Base-by-base conservation (phyloP, 2,113 vertebrate genomes). In the Numenius arquata region DNA sequence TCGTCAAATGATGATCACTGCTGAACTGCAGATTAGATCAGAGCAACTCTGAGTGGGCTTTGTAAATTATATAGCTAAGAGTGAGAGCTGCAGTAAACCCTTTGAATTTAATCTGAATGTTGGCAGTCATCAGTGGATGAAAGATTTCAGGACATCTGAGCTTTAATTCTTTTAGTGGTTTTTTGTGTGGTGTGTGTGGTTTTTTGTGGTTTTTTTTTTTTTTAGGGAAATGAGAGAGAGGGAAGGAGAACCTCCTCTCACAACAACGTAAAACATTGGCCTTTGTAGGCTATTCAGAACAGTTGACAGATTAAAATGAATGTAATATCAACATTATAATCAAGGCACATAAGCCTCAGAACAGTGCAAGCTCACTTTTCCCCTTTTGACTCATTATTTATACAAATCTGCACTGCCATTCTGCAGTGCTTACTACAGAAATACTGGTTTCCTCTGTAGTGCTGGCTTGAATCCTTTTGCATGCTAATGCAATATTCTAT, bases 21-120 rank as follows among this genome's bases (percentile, higher is more conserved):
- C 79, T 88, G 82, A 96, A 96, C 93, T 93, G 87, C 90, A 97
- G 96, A 97, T 97, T 95, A 96, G 92, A 90, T 77, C 81, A 92
- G 74, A 80, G 79, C 0, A 59, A 91, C 92, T 96, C 89, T 85
- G 89, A 97, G 88, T 90, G 90, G 91, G 96, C 74, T 97, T 93
- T 86, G 92, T 93, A 96, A 97, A 91, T 97, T 84, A 96, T 81
- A 95, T 34, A 76, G 92, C 93, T 92, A 85, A 97, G 87, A 90
- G 63, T 66, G 85, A 78, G 89, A 95, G 77, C 91, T 88, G 75
- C 76, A 90, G 90, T 88, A 96, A 97, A 94, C 47, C 53, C 90
- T 96, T 96, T 91, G 85, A 97, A 96, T 98, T 97, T 95, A 94
- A 97, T 96, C 92, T 97, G 94, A 74, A 76, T 80, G 73, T 93